Evolutionary conservation across 2,797 vertebrate species (phyloP), one percentile per base, ranked within the genome.

Genomic region (Hybognathus amarus): DNA sequence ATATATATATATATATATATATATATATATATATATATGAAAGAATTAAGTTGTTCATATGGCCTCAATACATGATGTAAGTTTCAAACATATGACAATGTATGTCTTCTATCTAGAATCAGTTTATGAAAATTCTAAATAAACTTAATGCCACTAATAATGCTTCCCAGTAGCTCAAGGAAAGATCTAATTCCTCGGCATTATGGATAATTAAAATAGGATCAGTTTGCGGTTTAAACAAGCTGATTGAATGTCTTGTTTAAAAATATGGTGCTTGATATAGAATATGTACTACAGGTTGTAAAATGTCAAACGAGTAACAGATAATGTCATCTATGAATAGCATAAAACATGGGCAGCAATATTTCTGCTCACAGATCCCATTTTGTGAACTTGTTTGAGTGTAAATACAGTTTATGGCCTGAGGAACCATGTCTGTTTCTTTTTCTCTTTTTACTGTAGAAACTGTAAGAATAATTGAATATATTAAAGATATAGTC

Each of bases 281-380:
- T 24, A 76, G 71, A 76, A 56, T 64, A 76, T 56, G 56, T 76
- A 68, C 24, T 42, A 33, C 36, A 42, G 47, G 36, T 59, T 33
- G 50, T 83, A 77, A 77, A 83, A 77, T 77, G 81, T 47, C 50
- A 77, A 59, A 61, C 13, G 33, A 69, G 69, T 68, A 68, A 68
- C 50, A 83, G 47, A 76, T 45, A 83, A 83, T 77, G 24, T 24
- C 81, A 83, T 64, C 50, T 42, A 77, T 3, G 24, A 59, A 33
- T 40, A 77, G 9, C 33, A 67, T 47, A 27, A 77, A 56, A 18
- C 81, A 77, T 18, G 4, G 4, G 18, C 36, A 42, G 36, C 20
- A 68, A 42, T 68, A 68, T 42, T 27, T 77, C 63, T 30, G 22
- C 71, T 54, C 80, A 76, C 2, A 1, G 24, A 76, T 42, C 33